Base-by-base conservation (phyloP, 1,140 invertebrate species). In the Thaumatotibia leucotreta region DNA sequence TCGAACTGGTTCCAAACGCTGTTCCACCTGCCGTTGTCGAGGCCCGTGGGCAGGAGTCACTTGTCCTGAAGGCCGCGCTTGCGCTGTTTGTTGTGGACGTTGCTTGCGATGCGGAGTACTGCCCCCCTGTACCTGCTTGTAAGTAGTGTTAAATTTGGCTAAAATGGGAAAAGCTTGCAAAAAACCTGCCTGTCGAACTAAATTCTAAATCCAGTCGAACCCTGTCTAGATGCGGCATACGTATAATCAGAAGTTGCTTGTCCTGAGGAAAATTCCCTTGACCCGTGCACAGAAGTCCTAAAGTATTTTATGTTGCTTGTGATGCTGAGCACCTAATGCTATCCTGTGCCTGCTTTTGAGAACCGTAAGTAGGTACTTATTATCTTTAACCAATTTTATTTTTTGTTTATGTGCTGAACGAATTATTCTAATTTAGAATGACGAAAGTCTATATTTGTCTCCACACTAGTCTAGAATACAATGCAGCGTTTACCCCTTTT, bases 111-210 rank as follows among this genome's bases (percentile, higher is more conserved):
- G 95, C 94, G 22, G 94, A 95, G 50, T 95, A 96, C 72, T 97
- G 96, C 82, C 95, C 96, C 0, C 94, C 95, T 1, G 95, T 97
- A 35, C 96, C 96, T 27, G 95, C 95, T 0, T 97, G 96, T 93
- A 79, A 92, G 92, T 91, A 27, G n/a, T n/a, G n/a, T n/a, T n/a
- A n/a, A n/a, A n/a, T n/a, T n/a, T n/a, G n/a, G n/a, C n/a, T n/a
- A n/a, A n/a, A n/a, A n/a, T n/a, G n/a, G n/a, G n/a, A 74, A 89
- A 91, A 70, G 79, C 95, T 9, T 92, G 94, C 8, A 91, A 93
- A 23, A 86, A 94, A 1, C 84, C 94, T 0, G 93, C 94, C 2
- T 95, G 93, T 66, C 84, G n/a, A 94, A 94, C 39, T 91, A 96
- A 67, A 95, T 95, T 1, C 79, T 96, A 94, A 95, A 64, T 73